Conservation (phyloP, 2,888 invertebrate species). For the Pantelozetes paolii region DNA sequence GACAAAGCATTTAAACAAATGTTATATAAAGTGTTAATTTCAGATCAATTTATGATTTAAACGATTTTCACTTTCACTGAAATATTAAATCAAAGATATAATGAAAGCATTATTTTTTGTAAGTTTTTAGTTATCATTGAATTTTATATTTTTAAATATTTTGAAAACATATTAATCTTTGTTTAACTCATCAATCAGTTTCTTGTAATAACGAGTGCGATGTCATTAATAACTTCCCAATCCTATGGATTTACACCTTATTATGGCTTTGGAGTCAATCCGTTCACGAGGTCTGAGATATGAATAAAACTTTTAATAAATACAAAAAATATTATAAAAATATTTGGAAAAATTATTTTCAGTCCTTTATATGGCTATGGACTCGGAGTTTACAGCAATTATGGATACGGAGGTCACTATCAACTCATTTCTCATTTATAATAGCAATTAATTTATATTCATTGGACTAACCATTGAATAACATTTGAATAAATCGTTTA, state of each 20-base stretch:
- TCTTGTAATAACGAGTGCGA: neutral
- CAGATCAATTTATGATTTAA: neutral
- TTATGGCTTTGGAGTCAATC: slow-evolving; percentile 19
- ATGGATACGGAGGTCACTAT: slow-evolving; percentile 1
- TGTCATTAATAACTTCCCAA: neutral
- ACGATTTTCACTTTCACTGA: neutral
- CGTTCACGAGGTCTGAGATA: slow-evolving; percentile 5
- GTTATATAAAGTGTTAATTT: neutral
- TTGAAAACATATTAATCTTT: too few relatives aligned
- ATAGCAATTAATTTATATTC: too few relatives aligned
- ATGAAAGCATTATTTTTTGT: neutral
- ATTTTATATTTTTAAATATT: neutral
- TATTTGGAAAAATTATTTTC: neutral
- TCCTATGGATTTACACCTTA: slow-evolving; percentile 18
- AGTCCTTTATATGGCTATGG: slow-evolving; percentile 28
- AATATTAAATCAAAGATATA: too few relatives aligned
- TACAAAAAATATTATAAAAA: too few relatives aligned
- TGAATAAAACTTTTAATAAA: too few relatives aligned
- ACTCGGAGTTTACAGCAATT: neutral
- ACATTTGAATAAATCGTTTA: too few relatives aligned
- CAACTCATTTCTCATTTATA: neutral
- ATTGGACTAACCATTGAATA: too few relatives aligned
- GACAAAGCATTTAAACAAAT: slow-evolving; percentile 13
- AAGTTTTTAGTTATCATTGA: neutral
- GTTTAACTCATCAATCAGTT: too few relatives aligned